Conservation (phyloP, 2,888 invertebrate genomes). For the Lamproptera curius region DNA sequence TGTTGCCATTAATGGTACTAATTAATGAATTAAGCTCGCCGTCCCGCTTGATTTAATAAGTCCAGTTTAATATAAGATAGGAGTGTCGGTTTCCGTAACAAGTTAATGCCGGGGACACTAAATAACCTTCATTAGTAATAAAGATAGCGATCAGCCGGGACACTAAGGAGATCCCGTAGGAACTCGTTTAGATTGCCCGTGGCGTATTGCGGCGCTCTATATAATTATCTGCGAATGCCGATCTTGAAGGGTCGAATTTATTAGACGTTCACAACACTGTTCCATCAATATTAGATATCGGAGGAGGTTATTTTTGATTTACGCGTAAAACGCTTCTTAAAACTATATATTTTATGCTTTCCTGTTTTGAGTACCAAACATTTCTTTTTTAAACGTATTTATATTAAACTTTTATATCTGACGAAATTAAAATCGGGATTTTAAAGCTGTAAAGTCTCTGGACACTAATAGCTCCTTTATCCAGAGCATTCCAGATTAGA, state of each 20-base stretch:
- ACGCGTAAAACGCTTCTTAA: not conserved
- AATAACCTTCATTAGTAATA: slow-evolving; percentile 50
- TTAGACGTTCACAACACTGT: not conserved
- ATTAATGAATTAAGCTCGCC: slow-evolving; percentile 12
- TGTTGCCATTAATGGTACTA: slow-evolving; percentile 6
- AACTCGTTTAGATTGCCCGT: slow-evolving; percentile 24
- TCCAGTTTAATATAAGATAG: slow-evolving; percentile 15
- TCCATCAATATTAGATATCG: not conserved
- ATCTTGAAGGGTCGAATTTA: not conserved
- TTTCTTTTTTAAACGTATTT: no score
- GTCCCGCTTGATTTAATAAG: slow-evolving; percentile 19
- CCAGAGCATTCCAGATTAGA: no score
- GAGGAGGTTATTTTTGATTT: not conserved
- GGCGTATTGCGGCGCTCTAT: slow-evolving; percentile 14
- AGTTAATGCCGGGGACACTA: slow-evolving; percentile 37
- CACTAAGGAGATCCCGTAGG: slow-evolving; percentile 24
- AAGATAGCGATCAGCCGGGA: slow-evolving; percentile 31
- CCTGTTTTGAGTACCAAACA: no score
- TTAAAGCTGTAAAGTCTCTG: no score
- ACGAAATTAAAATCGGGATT: no score
- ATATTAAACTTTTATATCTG: no score
- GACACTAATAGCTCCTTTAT: no score
- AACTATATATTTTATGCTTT: no score
- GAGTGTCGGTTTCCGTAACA: slow-evolving; percentile 28
- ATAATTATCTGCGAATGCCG: slow-evolving; percentile 9